Evolutionary conservation across 53 echinoderm and acorn worm species (phyloP).

Genomic region (Stichopus horrens): DNA sequence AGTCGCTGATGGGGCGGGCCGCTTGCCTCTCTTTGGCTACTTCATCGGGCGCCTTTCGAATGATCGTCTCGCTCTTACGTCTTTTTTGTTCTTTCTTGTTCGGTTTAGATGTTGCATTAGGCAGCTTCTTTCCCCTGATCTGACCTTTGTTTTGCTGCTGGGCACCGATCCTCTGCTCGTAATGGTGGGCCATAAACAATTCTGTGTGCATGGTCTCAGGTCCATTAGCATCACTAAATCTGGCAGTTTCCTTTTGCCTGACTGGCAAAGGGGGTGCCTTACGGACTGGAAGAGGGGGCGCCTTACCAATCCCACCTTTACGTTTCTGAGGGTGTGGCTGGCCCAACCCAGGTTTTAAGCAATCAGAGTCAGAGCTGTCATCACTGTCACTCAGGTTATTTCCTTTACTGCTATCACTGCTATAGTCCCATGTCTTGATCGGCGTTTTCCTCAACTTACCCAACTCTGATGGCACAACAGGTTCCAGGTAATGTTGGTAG

Average conservation of each 20-base stretch:
- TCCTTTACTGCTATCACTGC: constrained; percentile 20
- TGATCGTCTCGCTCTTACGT: not conserved
- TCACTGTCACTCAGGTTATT: not conserved
- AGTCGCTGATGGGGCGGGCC: not conserved
- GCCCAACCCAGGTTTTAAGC: not conserved
- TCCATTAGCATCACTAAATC: not conserved
- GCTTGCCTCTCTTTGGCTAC: not conserved
- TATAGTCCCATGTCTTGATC: constrained; percentile 24
- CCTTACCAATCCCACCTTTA: not conserved
- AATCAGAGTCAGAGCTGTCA: not conserved
- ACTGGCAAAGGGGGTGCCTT: constrained; percentile 31
- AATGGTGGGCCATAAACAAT: not conserved
- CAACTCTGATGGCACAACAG: not conserved
- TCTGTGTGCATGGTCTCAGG: not conserved
- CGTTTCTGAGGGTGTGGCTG: not conserved
- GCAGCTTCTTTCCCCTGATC: not conserved
- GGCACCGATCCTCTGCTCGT: not conserved
- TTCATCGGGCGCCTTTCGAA: not conserved
- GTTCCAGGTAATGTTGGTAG: constrained; percentile 13
- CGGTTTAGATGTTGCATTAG: not conserved
- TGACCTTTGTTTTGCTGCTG: not conserved
- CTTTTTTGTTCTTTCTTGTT: not conserved
- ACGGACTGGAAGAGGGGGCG: not conserved
- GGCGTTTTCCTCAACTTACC: not conserved
- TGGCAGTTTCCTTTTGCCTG: not conserved